Percentiles rank a stretch among this genome's conserved stretches.
Evolutionary conservation across 2,113 vertebrate species (phyloP).

Genomic region (Stercorarius parasiticus): DNA sequence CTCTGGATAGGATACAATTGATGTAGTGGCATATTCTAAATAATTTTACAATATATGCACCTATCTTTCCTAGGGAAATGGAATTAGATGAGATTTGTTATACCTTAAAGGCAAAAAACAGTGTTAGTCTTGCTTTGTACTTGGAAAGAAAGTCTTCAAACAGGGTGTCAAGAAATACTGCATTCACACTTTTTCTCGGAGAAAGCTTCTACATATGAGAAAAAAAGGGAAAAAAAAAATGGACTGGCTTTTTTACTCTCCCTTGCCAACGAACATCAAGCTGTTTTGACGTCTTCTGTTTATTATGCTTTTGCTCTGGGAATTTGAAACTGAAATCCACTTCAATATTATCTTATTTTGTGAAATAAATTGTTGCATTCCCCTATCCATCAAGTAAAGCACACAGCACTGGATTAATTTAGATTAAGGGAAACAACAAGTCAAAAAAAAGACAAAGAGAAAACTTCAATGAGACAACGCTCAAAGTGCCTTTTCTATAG

Average conservation of each 20-base stretch:
- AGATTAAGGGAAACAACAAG: slow-evolving; percentile 3
- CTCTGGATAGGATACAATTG: background rate
- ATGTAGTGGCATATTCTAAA: background rate
- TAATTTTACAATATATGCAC: background rate
- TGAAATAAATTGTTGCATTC: slow-evolving; percentile 24
- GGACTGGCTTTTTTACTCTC: background rate
- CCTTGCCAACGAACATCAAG: background rate
- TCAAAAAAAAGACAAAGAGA: background rate
- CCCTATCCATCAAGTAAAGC: background rate
- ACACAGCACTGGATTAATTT: slow-evolving; percentile 25
- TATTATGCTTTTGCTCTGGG: background rate
- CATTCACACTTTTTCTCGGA: background rate
- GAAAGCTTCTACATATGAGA: background rate
- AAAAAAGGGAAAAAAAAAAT: background rate
- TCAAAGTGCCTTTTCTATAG: background rate
- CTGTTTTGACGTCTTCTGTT: slow-evolving; percentile 19
- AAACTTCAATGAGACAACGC: background rate
- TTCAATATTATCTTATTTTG: slow-evolving; percentile 51
- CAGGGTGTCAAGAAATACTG: background rate
- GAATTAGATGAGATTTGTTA: background rate
- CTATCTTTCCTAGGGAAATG: background rate
- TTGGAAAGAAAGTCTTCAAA: background rate
- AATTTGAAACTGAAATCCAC: slow-evolving; percentile 30
- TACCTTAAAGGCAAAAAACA: background rate
- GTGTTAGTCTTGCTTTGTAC: background rate